Conservation (phyloP, 2,888 invertebrate species). For the Agrilus cyanescens region DNA sequence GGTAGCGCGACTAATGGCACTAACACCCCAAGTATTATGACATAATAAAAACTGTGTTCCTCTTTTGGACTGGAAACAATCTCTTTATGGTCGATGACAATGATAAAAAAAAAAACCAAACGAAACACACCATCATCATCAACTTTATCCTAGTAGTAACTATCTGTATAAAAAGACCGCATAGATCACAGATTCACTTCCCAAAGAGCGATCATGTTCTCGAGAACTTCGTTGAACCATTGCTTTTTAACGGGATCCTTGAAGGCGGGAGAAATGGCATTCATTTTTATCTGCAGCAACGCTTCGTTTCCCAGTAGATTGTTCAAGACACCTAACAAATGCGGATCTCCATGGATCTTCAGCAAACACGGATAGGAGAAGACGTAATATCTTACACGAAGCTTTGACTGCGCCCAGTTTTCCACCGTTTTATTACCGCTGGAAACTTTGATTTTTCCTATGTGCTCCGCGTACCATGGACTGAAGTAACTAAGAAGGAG, state of each 20-base stretch:
- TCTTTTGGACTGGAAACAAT: background rate
- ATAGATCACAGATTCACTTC: conserved; percentile 68
- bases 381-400: conserved; percentile 65
- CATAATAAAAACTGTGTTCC: too few relatives aligned
- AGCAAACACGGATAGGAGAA: conserved; percentile 70
- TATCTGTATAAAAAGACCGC: too few relatives aligned
- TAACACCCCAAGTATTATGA: background rate
- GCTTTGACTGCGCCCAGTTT: conserved; percentile 59
- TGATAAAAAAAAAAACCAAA: too few relatives aligned
- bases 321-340: conserved; percentile 58
- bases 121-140: too few relatives aligned
- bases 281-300: conserved; percentile 68
- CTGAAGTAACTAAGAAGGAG: conserved; percentile 66
- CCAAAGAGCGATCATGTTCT: conserved; percentile 83
- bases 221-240: conserved; percentile 82
- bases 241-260: conserved; percentile 59
- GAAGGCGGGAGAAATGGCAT: conserved; percentile 67
- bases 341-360: conserved; percentile 70
- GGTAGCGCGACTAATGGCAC: background rate
- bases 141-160: too few relatives aligned
- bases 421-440: conserved; percentile 71
- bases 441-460: conserved; percentile 64
- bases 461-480: conserved; percentile 72
- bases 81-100: background rate
- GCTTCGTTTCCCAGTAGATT: conserved; percentile 69